Percentiles rank a stretch among this genome's conserved stretches.
phyloP scores from a whole-genome alignment of 2,888 invertebrate genomes.

The Apamea monoglypha region DNA sequence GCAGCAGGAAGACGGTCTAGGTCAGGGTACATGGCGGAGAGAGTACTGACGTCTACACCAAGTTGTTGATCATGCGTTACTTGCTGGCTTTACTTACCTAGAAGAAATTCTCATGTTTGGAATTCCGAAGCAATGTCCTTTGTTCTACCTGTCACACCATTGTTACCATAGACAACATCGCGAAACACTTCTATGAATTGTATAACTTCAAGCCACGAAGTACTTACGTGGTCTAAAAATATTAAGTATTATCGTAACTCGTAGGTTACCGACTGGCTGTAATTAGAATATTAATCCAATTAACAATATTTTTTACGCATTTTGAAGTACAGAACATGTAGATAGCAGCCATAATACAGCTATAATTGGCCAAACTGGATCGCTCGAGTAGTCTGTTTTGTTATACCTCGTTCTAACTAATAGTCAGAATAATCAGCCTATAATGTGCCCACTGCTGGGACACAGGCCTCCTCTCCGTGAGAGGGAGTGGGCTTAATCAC shows the following conservation, averaged over 20 bases:
- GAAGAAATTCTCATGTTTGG: neutral
- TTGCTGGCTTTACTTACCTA: neutral
- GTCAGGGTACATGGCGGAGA: neutral
- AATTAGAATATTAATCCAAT: constrained; percentile 1
- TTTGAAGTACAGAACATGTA: neutral
- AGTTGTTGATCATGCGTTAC: neutral
- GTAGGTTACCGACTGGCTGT: neutral
- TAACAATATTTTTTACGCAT: neutral
- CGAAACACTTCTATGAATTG: neutral
- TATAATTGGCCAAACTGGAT: constrained; percentile 5
- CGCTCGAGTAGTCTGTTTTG: neutral
- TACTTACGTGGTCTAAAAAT: too few relatives aligned
- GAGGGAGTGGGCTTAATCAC: too few relatives aligned
- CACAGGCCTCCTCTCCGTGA: too few relatives aligned
- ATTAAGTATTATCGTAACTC: neutral
- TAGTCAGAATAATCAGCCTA: constrained; percentile 1
- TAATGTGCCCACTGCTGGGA: too few relatives aligned
- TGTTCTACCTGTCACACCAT: neutral
- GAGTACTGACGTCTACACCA: neutral
- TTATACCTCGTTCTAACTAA: neutral
- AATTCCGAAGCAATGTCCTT: neutral
- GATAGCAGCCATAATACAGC: neutral
- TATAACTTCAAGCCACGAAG: too few relatives aligned
- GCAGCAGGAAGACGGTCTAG: neutral
- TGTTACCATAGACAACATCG: neutral